These are phyloP conservation scores for Manis javanica DNA, from an alignment of 2,797 vertebrate species.

Conservation along the genomic window DNA sequence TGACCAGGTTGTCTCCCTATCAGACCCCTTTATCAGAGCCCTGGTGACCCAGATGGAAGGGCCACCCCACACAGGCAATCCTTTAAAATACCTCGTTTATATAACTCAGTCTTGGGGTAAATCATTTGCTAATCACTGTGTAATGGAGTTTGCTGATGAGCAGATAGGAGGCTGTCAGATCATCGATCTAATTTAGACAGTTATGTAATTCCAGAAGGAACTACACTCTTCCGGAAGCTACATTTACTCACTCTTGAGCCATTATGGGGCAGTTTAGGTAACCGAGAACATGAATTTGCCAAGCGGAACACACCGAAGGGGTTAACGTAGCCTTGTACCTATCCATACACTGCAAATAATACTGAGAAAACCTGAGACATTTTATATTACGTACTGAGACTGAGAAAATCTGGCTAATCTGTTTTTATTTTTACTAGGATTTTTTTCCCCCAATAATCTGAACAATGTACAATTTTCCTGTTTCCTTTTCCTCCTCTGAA, in stretches of 20 bases:
- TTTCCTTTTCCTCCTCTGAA: conserved; percentile 23
- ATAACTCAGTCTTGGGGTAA: background rate
- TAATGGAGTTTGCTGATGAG: background rate
- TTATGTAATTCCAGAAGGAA: background rate
- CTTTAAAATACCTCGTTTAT: background rate
- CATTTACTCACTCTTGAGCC: background rate
- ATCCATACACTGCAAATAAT: too few species aligned
- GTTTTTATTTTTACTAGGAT: background rate
- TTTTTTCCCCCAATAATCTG: background rate
- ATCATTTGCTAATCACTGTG: background rate
- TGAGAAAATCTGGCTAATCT: background rate
- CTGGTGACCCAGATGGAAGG: background rate
- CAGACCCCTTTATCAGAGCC: rapidly evolving
- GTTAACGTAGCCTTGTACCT: background rate
- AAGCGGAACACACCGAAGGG: background rate
- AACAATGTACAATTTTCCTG: background rate
- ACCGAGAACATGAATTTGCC: background rate
- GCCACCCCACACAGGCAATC: rapidly evolving
- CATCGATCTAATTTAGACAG: background rate
- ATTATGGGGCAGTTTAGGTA: background rate
- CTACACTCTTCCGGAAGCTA: background rate
- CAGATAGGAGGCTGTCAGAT: rapidly evolving
- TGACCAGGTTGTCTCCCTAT: background rate
- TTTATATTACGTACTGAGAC: background rate
- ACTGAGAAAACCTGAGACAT: background rate